phyloP scores from a whole-genome alignment of 2,113 vertebrate species.

The Fulmarus glacialis region DNA sequence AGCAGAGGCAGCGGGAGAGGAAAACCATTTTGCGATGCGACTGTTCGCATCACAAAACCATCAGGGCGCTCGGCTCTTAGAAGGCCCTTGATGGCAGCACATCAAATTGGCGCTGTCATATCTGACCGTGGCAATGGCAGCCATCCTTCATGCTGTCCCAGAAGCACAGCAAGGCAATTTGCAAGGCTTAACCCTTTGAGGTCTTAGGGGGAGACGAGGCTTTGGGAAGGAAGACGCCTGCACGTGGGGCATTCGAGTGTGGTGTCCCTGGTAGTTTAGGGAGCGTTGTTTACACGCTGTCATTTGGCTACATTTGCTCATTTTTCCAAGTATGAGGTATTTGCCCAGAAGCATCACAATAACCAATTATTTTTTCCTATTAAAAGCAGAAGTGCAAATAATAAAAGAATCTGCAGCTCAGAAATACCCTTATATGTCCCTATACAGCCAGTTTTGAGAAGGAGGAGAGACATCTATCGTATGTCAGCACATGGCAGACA shows the following conservation, averaged over 20 bases:
- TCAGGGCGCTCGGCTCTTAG: conserved; percentile 92
- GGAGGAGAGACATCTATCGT: neutral
- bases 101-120: conserved; percentile 91
- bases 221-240: neutral
- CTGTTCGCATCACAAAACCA: conserved; percentile 98
- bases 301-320: conserved; percentile 36
- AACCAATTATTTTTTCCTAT: neutral
- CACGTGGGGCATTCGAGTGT: neutral
- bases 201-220: conserved; percentile 45
- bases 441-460: neutral
- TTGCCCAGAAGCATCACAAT: conserved; percentile 10
- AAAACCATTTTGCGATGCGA: conserved; percentile 95
- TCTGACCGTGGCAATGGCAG: conserved; percentile 89
- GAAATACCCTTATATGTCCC: neutral
- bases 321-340: conserved; percentile 3
- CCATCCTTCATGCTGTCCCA: conserved; percentile 84
- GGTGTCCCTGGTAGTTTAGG: neutral
- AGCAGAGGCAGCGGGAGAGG: conserved; percentile 92
- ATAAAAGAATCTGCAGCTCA: neutral
- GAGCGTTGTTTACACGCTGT: neutral
- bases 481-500: neutral
- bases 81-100: conserved; percentile 90
- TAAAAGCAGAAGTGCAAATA: neutral
- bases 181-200: conserved; percentile 79
- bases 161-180: conserved; percentile 78